Evolutionary conservation across 2,888 invertebrate species (phyloP).

Genomic region (Piscicola geometra): DNA sequence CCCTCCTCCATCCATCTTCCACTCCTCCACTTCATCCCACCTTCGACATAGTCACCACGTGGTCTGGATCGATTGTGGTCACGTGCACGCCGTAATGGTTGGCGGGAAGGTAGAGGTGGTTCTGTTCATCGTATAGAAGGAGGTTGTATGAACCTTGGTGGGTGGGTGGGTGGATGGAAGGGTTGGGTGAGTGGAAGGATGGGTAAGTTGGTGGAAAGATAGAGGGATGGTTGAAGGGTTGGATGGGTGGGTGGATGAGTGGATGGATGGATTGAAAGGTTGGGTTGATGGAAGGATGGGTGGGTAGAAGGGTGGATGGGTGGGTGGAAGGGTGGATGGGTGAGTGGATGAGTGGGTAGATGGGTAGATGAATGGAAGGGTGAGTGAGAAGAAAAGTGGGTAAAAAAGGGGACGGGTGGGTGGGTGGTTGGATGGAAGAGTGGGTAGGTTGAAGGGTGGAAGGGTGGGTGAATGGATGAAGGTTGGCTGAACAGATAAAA

Average conservation of each 20-base stretch:
- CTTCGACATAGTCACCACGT: background rate
- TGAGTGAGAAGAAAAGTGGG: background rate
- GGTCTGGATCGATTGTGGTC: background rate
- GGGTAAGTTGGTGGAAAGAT: background rate
- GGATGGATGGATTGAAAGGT: background rate
- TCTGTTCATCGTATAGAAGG: slow-evolving; percentile 13
- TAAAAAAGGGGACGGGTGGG: background rate
- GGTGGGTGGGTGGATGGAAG: background rate
- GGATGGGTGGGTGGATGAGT: background rate
- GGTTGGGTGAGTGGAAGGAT: background rate
- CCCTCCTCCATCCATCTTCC: background rate
- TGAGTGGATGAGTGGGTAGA: background rate
- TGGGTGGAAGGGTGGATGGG: background rate
- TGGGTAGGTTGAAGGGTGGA: too few relatives aligned
- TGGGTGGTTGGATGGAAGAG: too few relatives aligned
- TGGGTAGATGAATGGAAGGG: background rate
- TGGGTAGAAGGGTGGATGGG: background rate
- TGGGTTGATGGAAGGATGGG: background rate
- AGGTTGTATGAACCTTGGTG: slow-evolving; percentile 22
- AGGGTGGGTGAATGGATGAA: too few relatives aligned
- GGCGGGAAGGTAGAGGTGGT: slow-evolving; percentile 20
- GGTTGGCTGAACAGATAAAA: background rate
- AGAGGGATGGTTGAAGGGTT: background rate
- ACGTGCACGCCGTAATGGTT: slow-evolving; percentile 24
- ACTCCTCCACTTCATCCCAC: background rate